Evolutionary conservation across 2,888 invertebrate species (phyloP).

Genomic region (Entomobrya multifasciata): DNA sequence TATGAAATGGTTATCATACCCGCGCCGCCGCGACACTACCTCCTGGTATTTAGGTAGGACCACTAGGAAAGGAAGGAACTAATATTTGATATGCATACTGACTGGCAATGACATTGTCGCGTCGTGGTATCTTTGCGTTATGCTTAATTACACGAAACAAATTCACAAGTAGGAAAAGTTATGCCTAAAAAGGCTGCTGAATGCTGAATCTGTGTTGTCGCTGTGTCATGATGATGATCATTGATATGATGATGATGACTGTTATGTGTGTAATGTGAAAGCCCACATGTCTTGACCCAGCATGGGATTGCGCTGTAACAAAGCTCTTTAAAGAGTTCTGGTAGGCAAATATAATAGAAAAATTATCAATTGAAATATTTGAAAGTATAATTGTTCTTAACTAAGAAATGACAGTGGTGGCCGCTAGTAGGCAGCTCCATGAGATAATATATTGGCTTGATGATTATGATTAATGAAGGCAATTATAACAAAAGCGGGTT

Average conservation of each 20-base stretch:
- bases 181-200: too few species aligned
- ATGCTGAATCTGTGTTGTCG: background rate
- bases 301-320: background rate
- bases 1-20: constrained; percentile 40
- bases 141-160: constrained; percentile 2
- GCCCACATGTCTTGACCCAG: background rate
- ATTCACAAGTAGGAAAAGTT: background rate
- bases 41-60: background rate
- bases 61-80: constrained; percentile 15
- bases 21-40: too few species aligned
- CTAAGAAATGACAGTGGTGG: background rate
- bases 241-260: too few species aligned
- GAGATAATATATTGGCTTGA: background rate
- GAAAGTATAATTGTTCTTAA: too few species aligned
- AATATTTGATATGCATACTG: constrained; percentile 17
- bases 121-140: background rate
- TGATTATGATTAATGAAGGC: background rate
- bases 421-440: background rate
- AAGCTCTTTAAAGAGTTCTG: background rate
- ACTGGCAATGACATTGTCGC: constrained; percentile 53
- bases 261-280: too few species aligned
- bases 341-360: constrained; percentile 7
- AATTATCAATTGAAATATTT: background rate
- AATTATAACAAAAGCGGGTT: too few species aligned
- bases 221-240: background rate